phyloP scores from a whole-genome alignment of 2,888 invertebrate genomes.

The Lasius platythorax region DNA sequence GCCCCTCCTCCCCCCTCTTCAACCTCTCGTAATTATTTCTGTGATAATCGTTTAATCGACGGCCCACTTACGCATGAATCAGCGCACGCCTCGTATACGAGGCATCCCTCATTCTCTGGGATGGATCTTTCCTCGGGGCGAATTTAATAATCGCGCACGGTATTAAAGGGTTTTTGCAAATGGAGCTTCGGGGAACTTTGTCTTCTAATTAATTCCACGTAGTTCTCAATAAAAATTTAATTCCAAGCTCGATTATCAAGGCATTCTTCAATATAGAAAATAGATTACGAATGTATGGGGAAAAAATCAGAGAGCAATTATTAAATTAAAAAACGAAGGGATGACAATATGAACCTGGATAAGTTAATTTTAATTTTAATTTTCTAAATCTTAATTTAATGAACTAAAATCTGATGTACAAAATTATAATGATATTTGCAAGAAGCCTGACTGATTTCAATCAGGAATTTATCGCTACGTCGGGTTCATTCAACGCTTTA shows the following conservation, averaged over 20 bases:
- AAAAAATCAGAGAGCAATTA: neutral
- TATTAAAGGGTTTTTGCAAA: neutral
- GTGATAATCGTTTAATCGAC: slow-evolving; percentile 34
- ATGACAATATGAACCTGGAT: neutral
- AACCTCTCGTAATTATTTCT: neutral
- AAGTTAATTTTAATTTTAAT: neutral
- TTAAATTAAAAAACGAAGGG: neutral
- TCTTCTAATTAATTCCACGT: neutral
- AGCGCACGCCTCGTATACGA: neutral
- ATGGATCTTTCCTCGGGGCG: slow-evolving; percentile 17
- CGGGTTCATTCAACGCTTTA: slow-evolving; percentile 1
- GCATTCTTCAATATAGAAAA: neutral
- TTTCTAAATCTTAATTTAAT: neutral
- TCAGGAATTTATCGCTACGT: neutral
- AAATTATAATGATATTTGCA: neutral
- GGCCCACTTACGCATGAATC: neutral
- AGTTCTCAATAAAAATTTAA: neutral
- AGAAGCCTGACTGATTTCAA: neutral
- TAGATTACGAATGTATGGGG: neutral
- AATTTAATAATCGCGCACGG: slow-evolving; percentile 11
- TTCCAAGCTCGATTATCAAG: neutral
- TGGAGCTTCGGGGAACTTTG: neutral
- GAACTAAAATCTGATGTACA: neutral
- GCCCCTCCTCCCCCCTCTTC: neutral
- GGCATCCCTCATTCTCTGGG: neutral